phyloP scores from a whole-genome alignment of 2,888 invertebrate genomes.

The Iphiclides podalirius region DNA sequence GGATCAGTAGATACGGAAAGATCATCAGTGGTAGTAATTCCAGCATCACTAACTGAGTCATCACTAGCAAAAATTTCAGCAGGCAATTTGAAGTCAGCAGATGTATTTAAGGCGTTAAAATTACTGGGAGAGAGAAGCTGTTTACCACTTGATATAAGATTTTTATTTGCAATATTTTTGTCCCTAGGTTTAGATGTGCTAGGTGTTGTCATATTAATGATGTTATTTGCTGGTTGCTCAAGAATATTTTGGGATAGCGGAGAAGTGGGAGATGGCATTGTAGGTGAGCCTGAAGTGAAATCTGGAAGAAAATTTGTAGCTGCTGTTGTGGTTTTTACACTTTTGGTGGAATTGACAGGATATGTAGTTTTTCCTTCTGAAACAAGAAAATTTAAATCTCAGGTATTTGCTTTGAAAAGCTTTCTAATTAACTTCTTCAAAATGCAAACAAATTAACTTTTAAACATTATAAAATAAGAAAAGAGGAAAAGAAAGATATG shows the following conservation, averaged over 20 bases:
- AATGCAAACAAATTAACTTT: no score
- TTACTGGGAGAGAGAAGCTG: slow-evolving; percentile 45
- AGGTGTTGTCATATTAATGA: slow-evolving; percentile 40
- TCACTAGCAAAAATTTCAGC: slow-evolving; percentile 76
- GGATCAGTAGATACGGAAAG: slow-evolving; percentile 44
- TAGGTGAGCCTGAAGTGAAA: slow-evolving; percentile 47
- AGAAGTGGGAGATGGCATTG: slow-evolving; percentile 39
- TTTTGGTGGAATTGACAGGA: slow-evolving; percentile 38
- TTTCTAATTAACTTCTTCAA: no score
- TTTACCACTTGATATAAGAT: slow-evolving; percentile 36
- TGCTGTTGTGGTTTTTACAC: slow-evolving; percentile 36
- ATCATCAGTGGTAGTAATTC: slow-evolving; percentile 51
- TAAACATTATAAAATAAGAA: no score
- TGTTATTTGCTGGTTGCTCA: slow-evolving; percentile 40
- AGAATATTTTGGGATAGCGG: slow-evolving; percentile 37
- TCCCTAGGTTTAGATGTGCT: slow-evolving; percentile 47
- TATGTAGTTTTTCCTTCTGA: slow-evolving; percentile 51
- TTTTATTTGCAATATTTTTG: slow-evolving; percentile 34
- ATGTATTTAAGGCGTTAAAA: slow-evolving; percentile 57
- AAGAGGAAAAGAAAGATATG: no score
- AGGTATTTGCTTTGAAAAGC: no score
- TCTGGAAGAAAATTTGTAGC: slow-evolving; percentile 32
- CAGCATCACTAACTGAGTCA: slow-evolving; percentile 67
- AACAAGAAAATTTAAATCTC: no score
- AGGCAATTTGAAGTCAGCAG: slow-evolving; percentile 67